Evolutionary conservation across 2,888 invertebrate species (phyloP), one percentile per base, ranked within the genome.

Genomic region (Drosophila leonis): DNA sequence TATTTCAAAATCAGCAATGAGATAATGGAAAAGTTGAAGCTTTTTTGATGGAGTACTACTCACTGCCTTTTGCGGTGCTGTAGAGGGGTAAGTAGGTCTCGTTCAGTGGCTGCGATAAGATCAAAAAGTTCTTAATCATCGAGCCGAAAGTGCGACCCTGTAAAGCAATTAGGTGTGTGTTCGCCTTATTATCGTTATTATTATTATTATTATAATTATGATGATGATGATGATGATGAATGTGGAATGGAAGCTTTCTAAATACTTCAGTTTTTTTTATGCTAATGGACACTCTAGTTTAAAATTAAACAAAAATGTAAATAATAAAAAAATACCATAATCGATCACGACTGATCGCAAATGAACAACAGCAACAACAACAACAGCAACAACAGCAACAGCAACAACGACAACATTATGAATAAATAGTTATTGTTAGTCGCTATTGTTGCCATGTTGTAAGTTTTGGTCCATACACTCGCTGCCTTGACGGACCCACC

Each of bases 131-230:
- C 76, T 95, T 95, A 77, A 98, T 98, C 59, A 97, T 86, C 7
- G 95, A 94, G 1, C 95, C 94, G 90, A 97, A 97, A 35, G 95
- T 96, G 48, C 96, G 95, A 13, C 98, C 98, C 98, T 98, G 93
- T 66, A 93, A 91, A 62, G 31, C 51, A 56, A 55, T 24, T 13
- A 41, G 6, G 24, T 44, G 35, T 9, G 15, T 31, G 49, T 31
- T 31, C 31, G n/a, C 27, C 27, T 27, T 27, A n/a, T 46, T 31
- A 31, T 48, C 10, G n/a, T 60, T 63, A 7, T 13, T 24, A 35
- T 24, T 10, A 42, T 42, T 13, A 18, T 12, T 12, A 35, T 46
- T 4, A 60, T 15, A 1, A 49, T 49, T 6, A 37, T 37, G 27
- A 29, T 42, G 18, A 39, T 18, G 3, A 35, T 10, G 9, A 29